phyloP scores from a whole-genome alignment of 1,140 invertebrate species.

The Harpegnathos saltator region DNA sequence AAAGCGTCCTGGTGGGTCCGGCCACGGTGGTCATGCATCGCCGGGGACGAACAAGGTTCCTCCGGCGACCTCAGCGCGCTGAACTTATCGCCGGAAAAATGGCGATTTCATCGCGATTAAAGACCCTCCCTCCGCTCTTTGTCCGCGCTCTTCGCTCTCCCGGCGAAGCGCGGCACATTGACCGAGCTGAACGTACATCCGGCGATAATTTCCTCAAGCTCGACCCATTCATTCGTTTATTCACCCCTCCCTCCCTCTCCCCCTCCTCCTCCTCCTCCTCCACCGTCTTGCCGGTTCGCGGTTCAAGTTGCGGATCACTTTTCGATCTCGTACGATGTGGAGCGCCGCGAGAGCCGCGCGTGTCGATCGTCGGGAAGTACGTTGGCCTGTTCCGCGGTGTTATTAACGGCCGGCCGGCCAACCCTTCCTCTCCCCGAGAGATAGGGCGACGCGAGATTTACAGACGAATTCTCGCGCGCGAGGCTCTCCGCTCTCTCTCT shows the following conservation, averaged over 20 bases:
- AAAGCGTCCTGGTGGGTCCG: constrained; percentile 76
- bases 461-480: constrained; percentile 60
- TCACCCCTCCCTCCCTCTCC: too few species aligned
- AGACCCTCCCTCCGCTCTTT: too few species aligned
- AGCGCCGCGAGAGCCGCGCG: too few species aligned
- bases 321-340: too few species aligned
- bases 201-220: too few species aligned
- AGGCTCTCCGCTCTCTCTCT: constrained; percentile 56
- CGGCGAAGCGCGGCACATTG: background rate
- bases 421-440: constrained; percentile 1
- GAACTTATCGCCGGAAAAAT: constrained; percentile 3
- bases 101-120: constrained; percentile 47
- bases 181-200: background rate
- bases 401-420: background rate
- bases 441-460: constrained; percentile 60
- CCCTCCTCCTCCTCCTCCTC: too few species aligned
- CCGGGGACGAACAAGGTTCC: constrained; percentile 48
- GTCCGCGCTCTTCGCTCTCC: constrained; percentile 7
- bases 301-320: too few species aligned
- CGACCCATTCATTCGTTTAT: too few species aligned
- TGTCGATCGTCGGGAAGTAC: too few species aligned
- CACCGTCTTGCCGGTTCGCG: too few species aligned
- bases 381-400: background rate
- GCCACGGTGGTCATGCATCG: constrained; percentile 74
- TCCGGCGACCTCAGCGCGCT: constrained; percentile 27